Evolutionary conservation across 2,797 vertebrate genomes (phyloP).

Genomic region (Loris lydekkerianus): DNA sequence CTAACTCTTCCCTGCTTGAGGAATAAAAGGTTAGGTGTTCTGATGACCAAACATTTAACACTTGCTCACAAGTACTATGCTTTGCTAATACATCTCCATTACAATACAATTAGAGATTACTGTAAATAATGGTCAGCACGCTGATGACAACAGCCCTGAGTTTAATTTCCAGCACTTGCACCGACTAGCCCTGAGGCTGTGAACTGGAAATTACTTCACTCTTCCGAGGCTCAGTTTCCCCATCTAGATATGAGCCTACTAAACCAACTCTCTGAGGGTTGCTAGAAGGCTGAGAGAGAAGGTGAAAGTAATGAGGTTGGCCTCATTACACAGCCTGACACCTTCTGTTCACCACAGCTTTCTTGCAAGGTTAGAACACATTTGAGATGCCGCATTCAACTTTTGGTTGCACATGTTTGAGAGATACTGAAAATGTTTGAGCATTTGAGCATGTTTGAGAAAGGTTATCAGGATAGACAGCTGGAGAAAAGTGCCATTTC

Average conservation of each 20-base stretch:
- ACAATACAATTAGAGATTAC: not conserved
- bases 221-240: not conserved
- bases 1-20: not conserved
- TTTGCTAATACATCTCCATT: not conserved
- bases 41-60: not conserved
- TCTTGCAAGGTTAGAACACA: not conserved
- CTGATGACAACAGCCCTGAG: not conserved
- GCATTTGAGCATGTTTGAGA: not conserved
- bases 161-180: not conserved
- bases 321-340: not conserved
- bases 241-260: not conserved
- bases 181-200: not conserved
- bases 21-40: not conserved
- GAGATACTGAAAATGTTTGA: not conserved
- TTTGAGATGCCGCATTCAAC: not conserved
- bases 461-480: not conserved
- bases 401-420: not conserved
- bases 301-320: not conserved
- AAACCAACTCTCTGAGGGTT: not conserved
- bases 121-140: not conserved
- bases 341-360: not conserved
- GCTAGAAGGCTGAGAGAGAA: not conserved
- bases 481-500: not conserved
- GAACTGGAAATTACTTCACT: not conserved
- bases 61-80: not conserved